Conservation (phyloP, 1,140 invertebrate species). For the Ostrea edulis region DNA sequence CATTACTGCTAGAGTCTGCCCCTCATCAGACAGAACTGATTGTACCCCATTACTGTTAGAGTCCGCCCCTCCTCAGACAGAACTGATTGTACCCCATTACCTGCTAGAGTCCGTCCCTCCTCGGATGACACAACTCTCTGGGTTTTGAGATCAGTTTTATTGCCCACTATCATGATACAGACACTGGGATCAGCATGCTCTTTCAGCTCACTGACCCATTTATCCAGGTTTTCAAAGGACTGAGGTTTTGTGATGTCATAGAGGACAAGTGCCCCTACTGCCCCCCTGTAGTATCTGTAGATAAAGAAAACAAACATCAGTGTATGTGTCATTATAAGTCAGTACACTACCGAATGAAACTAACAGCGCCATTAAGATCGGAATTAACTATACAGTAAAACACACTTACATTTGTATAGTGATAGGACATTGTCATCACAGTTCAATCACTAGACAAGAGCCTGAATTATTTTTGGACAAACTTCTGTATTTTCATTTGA, state of each 20-base stretch:
- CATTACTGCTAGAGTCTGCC: background rate
- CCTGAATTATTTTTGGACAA: too few relatives aligned
- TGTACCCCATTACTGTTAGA: too few relatives aligned
- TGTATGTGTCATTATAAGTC: too few relatives aligned
- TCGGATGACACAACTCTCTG: conserved; percentile 88
- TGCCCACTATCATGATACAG: conserved; percentile 79
- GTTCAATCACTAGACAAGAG: too few relatives aligned
- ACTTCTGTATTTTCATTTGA: too few relatives aligned
- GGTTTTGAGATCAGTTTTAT: conserved; percentile 76
- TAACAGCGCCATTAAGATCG: too few relatives aligned
- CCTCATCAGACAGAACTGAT: too few relatives aligned
- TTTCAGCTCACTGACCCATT: conserved; percentile 74
- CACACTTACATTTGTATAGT: too few relatives aligned
- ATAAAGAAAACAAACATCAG: background rate
- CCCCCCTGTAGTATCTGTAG: conserved; percentile 75
- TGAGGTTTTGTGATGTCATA: conserved; percentile 77
- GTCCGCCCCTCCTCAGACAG: background rate
- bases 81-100: conserved; percentile 48
- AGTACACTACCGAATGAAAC: too few relatives aligned
- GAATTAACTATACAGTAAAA: too few relatives aligned
- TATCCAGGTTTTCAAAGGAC: conserved; percentile 74
- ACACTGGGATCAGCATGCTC: conserved; percentile 75
- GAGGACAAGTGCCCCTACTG: conserved; percentile 77
- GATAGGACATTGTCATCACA: too few relatives aligned
- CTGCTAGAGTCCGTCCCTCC: conserved; percentile 96